Evolutionary conservation across 92 coral and sea anemone genomes (phyloP).

Genomic region (Epizoanthus illoricatus): DNA sequence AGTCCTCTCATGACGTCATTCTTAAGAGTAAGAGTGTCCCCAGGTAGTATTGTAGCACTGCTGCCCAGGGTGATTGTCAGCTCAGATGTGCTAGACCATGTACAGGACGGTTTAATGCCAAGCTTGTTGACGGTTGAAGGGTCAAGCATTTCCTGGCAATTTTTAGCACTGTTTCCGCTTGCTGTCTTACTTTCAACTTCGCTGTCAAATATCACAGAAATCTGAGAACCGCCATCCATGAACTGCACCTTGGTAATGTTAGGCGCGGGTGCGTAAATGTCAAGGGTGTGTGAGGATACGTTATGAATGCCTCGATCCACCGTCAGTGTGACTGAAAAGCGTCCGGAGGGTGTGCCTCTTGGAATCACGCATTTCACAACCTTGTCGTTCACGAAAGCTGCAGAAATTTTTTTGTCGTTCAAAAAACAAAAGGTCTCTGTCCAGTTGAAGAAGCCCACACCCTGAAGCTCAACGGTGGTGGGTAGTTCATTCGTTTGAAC

Average conservation of each 20-base stretch:
- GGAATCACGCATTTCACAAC: neutral
- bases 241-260: constrained; percentile 29
- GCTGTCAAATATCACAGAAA: constrained; percentile 32
- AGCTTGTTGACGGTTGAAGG: constrained; percentile 13
- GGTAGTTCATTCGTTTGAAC: constrained; percentile 31
- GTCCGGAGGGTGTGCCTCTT: neutral
- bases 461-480: neutral
- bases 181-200: constrained; percentile 28
- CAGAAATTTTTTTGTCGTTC: neutral
- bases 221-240: constrained; percentile 42
- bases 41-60: constrained; percentile 30
- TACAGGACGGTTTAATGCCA: constrained; percentile 36
- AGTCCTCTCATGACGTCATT: constrained; percentile 22
- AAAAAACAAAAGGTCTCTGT: constrained; percentile 14
- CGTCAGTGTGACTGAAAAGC: neutral
- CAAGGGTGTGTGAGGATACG: neutral
- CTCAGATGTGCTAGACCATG: constrained; percentile 40
- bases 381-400: neutral
- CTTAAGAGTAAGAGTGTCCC: constrained; percentile 14
- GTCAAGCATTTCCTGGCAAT: constrained; percentile 40
- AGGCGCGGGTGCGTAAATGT: constrained; percentile 37
- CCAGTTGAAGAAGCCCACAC: constrained; percentile 28
- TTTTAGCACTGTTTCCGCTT: neutral
- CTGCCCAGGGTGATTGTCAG: constrained; percentile 42
- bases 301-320: constrained; percentile 27